A percentile compares a stretch with the other conserved stretches of the same genome.
Conservation (phyloP, 2,888 invertebrate species). For the Anthoptus insignis region DNA sequence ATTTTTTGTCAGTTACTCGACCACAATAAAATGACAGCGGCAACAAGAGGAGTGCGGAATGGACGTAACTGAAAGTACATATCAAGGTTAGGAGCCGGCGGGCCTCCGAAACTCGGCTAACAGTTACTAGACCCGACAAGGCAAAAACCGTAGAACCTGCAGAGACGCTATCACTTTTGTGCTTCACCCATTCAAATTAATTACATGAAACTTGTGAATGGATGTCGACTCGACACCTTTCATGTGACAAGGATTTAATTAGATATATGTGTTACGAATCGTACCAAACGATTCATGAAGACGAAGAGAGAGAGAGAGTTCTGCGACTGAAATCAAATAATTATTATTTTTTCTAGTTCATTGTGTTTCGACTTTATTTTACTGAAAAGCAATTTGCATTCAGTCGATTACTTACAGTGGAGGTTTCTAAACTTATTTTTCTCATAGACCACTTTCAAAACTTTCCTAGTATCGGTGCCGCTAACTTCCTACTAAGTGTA, state of each 20-base stretch:
- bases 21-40: conserved; percentile 84
- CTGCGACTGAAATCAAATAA: conserved; percentile 58
- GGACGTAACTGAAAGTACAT: conserved; percentile 82
- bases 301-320: conserved; percentile 66
- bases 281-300: conserved; percentile 48
- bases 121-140: conserved; percentile 77
- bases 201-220: conserved; percentile 75
- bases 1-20: conserved; percentile 85
- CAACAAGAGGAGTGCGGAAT: conserved; percentile 85
- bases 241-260: conserved; percentile 73
- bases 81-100: conserved; percentile 83
- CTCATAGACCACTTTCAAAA: too few species aligned
- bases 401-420: conserved; percentile 58
- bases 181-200: conserved; percentile 75
- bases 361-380: conserved; percentile 51
- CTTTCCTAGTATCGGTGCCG: too few species aligned
- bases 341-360: conserved; percentile 31
- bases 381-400: conserved; percentile 57
- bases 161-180: conserved; percentile 71
- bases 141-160: conserved; percentile 74
- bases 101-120: conserved; percentile 81
- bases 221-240: conserved; percentile 62
- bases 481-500: too few species aligned
- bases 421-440: too few species aligned
- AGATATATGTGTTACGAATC: conserved; percentile 54